Evolutionary conservation across 2,797 vertebrate genomes (phyloP).

Genomic region (Spatula versicolor): DNA sequence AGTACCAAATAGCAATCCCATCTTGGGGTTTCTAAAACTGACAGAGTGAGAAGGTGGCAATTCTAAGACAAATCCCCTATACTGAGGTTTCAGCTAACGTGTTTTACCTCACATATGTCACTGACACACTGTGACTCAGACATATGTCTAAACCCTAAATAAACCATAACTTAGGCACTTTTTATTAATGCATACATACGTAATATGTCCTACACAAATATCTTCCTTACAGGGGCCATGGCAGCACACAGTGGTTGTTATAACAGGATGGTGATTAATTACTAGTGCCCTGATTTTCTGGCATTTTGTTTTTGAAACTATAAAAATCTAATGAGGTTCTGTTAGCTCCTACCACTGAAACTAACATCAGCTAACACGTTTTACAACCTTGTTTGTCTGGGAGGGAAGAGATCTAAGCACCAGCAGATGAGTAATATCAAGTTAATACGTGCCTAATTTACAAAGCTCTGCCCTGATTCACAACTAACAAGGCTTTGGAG

Average conservation of each 20-base stretch:
- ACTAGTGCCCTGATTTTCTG: constrained; percentile 15
- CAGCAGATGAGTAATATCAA: constrained; percentile 24
- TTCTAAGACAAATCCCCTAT: background rate
- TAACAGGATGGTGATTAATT: background rate
- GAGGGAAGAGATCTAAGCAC: background rate
- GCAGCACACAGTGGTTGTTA: background rate
- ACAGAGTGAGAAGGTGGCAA: background rate
- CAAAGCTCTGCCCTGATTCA: constrained; percentile 36
- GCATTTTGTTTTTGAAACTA: constrained; percentile 31
- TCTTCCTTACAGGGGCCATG: background rate
- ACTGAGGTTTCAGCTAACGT: background rate
- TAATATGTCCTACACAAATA: background rate
- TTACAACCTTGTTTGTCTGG: constrained; percentile 35
- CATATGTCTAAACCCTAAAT: background rate
- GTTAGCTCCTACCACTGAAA: constrained; percentile 12
- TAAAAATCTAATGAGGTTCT: constrained; percentile 25
- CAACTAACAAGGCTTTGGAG: background rate
- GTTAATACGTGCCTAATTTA: background rate
- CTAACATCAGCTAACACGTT: background rate
- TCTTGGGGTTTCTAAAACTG: background rate
- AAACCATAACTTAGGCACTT: background rate
- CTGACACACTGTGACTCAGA: background rate
- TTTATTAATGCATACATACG: background rate
- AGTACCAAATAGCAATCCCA: background rate
- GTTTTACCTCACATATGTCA: background rate